These are phyloP conservation scores for Macheiramphus alcinus DNA, from an alignment of 2,113 vertebrate genomes.

Conservation along the genomic window DNA sequence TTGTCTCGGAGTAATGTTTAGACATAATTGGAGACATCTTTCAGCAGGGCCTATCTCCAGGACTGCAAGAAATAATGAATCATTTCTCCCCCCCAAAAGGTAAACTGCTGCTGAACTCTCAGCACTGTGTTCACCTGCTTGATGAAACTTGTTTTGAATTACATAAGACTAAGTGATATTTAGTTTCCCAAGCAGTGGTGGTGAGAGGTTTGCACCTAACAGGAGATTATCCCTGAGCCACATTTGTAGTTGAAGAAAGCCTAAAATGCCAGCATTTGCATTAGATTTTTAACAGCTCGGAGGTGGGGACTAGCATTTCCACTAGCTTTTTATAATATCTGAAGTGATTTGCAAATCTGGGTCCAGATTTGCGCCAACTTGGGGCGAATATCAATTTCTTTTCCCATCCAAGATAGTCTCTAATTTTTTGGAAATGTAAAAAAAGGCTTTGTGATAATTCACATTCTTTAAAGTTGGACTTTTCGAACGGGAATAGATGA, in stretches of 20 bases:
- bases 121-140: not conserved
- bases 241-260: not conserved
- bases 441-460: not conserved
- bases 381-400: not conserved
- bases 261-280: not conserved
- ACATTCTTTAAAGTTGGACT: not conserved
- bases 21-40: conserved; percentile 30
- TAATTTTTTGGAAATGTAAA: not conserved
- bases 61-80: not conserved
- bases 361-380: rapidly evolving
- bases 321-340: not conserved
- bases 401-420: not conserved
- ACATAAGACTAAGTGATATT: not conserved
- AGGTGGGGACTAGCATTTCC: not conserved
- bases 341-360: not conserved
- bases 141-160: conserved; percentile 37
- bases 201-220: not conserved
- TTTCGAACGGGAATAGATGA: not conserved
- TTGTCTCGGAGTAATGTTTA: not conserved
- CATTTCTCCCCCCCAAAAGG: not conserved
- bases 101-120: conserved; percentile 31
- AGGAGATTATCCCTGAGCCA: not conserved
- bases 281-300: not conserved
- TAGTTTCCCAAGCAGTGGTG: not conserved
- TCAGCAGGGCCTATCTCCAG: not conserved